Conservation (phyloP, 2,888 invertebrate genomes). For the Neoscelio sp. region DNA sequence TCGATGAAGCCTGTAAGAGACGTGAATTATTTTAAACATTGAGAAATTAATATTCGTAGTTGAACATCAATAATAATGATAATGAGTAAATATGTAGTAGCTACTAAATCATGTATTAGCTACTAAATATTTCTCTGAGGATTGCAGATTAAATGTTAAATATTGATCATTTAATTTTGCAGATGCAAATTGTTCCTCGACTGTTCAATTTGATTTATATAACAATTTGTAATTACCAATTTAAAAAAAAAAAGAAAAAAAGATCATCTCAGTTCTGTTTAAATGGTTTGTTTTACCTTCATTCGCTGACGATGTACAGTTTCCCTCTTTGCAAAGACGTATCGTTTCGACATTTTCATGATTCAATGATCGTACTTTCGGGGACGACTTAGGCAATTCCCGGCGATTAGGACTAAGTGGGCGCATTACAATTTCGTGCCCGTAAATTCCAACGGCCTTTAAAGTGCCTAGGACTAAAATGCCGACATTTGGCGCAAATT, state of each 20-base stretch:
- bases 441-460: conserved; percentile 91
- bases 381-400: conserved; percentile 71
- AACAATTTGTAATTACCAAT: background rate
- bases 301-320: conserved; percentile 86
- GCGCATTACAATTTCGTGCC: conserved; percentile 91
- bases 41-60: background rate
- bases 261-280: background rate
- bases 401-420: conserved; percentile 83
- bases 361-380: conserved; percentile 55
- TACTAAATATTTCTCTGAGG: no score
- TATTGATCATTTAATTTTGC: no score
- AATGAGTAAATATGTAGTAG: no score
- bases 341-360: conserved; percentile 85
- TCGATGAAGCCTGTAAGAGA: conserved; percentile 92
- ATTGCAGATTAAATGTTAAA: no score
- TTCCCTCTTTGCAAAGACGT: conserved; percentile 90
- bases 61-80: background rate
- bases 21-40: background rate
- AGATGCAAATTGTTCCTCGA: no score
- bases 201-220: background rate
- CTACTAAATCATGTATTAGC: no score
- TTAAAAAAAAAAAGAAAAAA: no score
- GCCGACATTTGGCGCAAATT: conserved; percentile 98
- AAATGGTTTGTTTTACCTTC: conserved; percentile 78
- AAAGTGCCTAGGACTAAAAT: conserved; percentile 96